These are phyloP conservation scores for Hypomecis atomaria DNA, from an alignment of 2,888 invertebrate species.

Conservation along the genomic window DNA sequence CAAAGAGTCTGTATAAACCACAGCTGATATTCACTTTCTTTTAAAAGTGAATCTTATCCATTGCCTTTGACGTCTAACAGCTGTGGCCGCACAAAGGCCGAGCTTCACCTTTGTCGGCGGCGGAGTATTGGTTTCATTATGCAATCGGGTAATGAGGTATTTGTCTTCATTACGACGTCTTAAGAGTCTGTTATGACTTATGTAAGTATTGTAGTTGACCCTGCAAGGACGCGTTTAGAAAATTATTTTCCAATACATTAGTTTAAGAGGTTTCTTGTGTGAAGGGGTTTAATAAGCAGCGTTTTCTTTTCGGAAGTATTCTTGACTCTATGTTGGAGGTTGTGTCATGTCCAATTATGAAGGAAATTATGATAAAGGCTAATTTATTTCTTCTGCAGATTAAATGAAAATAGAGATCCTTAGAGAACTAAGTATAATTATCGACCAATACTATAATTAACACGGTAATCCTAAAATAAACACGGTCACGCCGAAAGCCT, in stretches of 20 bases:
- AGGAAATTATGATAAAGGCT: too few relatives aligned
- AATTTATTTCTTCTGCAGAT: too few relatives aligned
- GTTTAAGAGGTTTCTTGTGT: not conserved
- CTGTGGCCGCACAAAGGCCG: not conserved
- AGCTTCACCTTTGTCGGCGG: constrained; percentile 3
- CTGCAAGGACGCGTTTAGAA: constrained; percentile 8
- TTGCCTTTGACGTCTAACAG: not conserved
- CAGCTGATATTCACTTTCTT: too few relatives aligned
- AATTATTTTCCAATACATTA: constrained; percentile 4
- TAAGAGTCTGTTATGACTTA: not conserved
- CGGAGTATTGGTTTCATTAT: not conserved
- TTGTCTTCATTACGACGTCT: constrained; percentile 10
- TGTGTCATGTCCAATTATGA: too few relatives aligned
- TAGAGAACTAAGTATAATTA: too few relatives aligned
- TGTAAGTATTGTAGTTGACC: constrained; percentile 5
- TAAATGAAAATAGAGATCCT: too few relatives aligned
- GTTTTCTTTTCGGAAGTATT: not conserved
- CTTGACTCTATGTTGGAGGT: too few relatives aligned
- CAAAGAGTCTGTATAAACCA: too few relatives aligned
- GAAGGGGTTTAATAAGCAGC: not conserved
- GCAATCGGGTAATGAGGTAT: constrained; percentile 5
- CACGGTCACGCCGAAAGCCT: too few relatives aligned
- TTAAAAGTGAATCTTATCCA: too few relatives aligned
- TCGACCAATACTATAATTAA: too few relatives aligned
- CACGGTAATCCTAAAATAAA: too few relatives aligned